Evolutionary conservation across 2,113 vertebrate genomes (phyloP), one percentile per base, ranked within the genome.

Genomic region (Ardeotis arabs): DNA sequence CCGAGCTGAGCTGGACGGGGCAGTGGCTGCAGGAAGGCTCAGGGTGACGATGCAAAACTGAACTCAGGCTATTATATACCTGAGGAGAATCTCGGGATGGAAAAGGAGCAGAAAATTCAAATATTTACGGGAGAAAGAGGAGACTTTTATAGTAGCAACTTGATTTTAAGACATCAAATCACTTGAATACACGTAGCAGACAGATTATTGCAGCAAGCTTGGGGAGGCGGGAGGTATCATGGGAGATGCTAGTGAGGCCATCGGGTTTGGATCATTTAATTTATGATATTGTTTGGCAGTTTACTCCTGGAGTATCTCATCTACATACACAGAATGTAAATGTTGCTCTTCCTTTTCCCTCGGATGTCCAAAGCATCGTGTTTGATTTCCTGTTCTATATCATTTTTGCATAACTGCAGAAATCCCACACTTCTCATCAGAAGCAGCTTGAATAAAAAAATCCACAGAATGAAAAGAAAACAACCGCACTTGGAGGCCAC

Each of bases 361-460:
- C 13, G 15, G 50, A 14, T 4, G 6, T 55, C 78, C 85, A 10
- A 20, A 55, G 21, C 11, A 31, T 13, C 0, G 0, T 1, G 5
- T 75, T 52, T 37, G 63, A 86, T 91, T 88, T 90, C 76, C 76
- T 45, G n/a, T 4, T 53, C 87, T 63, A 59, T 33, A 77, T 59
- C 64, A n/a, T 33, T 66, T 44, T 9, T 47, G 39, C 41, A 2
- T 25, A 49, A 10, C 28, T n/a, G 60, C 83, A 96, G 72, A 75
- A 72, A 79, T 84, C 80, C 64, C 90, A 82, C 66, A 17, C n/a
- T 89, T 79, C 29, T 27, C 68, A 53, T 28, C 80, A 60, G 86
- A 41, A 89, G 28, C 80, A 82, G 73, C 77, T 89, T 69, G 90
- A 92, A 90, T 89, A 22, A 59, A 84, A 75, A 80, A 84, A 77